Evolutionary conservation across 2,113 vertebrate genomes (phyloP).

Genomic region (Galemys pyrenaicus): DNA sequence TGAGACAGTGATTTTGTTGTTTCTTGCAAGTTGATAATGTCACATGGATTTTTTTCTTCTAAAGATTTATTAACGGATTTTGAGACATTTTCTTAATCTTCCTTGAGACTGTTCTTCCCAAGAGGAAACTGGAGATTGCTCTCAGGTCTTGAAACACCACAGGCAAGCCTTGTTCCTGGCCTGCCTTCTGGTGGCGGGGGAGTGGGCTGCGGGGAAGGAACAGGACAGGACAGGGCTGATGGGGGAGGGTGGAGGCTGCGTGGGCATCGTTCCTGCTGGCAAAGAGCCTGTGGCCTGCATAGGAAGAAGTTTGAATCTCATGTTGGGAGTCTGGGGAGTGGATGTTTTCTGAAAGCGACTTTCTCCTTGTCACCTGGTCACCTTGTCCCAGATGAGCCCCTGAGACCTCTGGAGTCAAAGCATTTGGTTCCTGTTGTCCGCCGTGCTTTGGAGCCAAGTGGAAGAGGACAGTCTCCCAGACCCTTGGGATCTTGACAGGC

Average conservation of each 20-base stretch:
- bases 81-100: background rate
- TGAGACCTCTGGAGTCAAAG: background rate
- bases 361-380: background rate
- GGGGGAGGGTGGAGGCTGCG: too few species aligned
- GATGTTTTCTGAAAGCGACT: background rate
- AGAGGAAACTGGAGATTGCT: background rate
- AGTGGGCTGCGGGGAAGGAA: too few species aligned
- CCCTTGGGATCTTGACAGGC: too few species aligned
- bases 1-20: background rate
- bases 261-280: too few species aligned
- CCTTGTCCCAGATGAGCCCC: background rate
- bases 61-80: too few species aligned
- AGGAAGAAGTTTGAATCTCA: too few species aligned
- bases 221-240: too few species aligned
- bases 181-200: background rate
- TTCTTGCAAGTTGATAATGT: background rate
- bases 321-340: background rate
- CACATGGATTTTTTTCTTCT: background rate
- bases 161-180: background rate
- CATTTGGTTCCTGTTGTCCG: background rate
- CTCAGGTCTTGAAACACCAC: background rate
- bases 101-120: background rate
- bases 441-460: fast-evolving
- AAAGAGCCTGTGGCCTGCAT: background rate
- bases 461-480: background rate